Evolutionary conservation across 64 coral and sea anemone genomes (phyloP).

Genomic region (Stichodactyla helianthus): DNA sequence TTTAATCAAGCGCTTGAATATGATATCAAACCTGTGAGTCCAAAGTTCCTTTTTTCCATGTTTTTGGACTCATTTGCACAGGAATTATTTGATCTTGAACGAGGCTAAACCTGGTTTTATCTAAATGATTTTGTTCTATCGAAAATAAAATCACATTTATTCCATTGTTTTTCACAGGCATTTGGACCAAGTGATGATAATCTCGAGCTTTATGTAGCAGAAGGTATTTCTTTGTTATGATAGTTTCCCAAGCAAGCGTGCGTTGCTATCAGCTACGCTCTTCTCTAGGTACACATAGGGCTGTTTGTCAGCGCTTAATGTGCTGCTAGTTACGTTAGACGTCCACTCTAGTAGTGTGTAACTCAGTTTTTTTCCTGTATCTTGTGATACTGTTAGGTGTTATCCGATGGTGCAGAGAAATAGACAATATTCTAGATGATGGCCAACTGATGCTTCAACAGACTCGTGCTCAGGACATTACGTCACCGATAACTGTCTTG

Average conservation of each 20-base stretch:
- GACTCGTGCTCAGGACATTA: slow-evolving; percentile 86
- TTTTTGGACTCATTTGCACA: too few species aligned
- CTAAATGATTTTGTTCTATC: too few species aligned
- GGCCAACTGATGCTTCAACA: slow-evolving; percentile 76
- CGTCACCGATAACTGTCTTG: slow-evolving; percentile 85
- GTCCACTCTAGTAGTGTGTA: neutral
- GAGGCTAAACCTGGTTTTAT: too few species aligned
- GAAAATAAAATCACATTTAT: too few species aligned
- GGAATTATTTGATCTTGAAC: neutral
- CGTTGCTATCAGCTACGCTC: too few species aligned
- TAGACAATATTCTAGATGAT: slow-evolving; percentile 83
- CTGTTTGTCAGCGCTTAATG: too few species aligned
- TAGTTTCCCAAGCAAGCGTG: neutral
- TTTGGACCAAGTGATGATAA: slow-evolving; percentile 95
- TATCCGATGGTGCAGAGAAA: slow-evolving; percentile 68
- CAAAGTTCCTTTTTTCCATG: too few species aligned
- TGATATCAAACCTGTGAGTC: slow-evolving; percentile 92
- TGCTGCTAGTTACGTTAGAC: too few species aligned
- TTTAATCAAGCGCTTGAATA: slow-evolving; percentile 83
- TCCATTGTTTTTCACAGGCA: slow-evolving; percentile 43
- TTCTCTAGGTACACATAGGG: too few species aligned
- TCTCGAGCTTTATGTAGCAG: slow-evolving; percentile 81
- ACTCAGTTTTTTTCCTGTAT: neutral
- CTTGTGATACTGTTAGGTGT: slow-evolving; percentile 49
- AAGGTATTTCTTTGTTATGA: slow-evolving; percentile 37